Conservation (phyloP, 1,140 invertebrate genomes). For the Orussus abietinus region DNA sequence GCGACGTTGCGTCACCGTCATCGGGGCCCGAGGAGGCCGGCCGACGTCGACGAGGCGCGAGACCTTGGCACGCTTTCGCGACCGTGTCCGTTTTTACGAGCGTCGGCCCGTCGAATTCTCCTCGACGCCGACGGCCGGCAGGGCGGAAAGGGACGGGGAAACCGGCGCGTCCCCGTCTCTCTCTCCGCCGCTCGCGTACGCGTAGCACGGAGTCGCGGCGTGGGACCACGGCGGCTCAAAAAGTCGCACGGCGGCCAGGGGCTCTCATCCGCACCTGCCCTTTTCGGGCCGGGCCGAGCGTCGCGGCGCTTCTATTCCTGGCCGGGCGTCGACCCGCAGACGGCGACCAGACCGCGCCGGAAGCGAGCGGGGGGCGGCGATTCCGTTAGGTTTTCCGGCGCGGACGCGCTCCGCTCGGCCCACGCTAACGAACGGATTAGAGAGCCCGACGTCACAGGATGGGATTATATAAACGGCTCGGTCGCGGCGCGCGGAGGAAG, state of each 20-base stretch:
- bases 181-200: constrained; percentile 9
- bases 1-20: not conserved
- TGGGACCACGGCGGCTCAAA: constrained; percentile 50
- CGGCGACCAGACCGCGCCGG: constrained; percentile 46
- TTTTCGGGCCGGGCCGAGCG: too few relatives aligned
- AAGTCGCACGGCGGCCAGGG: constrained; percentile 49
- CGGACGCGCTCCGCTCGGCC: too few relatives aligned
- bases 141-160: not conserved
- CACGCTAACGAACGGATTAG: constrained; percentile 38
- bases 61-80: constrained; percentile 30
- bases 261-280: constrained; percentile 32
- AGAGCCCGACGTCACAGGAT: constrained; percentile 36
- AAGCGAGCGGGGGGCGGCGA: constrained; percentile 21
- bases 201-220: constrained; percentile 29
- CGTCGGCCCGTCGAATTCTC: constrained; percentile 24
- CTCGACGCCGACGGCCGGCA: too few relatives aligned
- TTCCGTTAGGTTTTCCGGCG: too few relatives aligned
- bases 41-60: constrained; percentile 8
- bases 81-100: constrained; percentile 22
- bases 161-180: constrained; percentile 4
- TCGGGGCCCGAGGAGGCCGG: not conserved
- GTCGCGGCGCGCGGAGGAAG: constrained; percentile 32
- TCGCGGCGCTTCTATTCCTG: constrained; percentile 49
- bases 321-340: constrained; percentile 52
- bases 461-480: constrained; percentile 37